Conservation (phyloP, 2,888 invertebrate genomes). For the Drosophila cracens region DNA sequence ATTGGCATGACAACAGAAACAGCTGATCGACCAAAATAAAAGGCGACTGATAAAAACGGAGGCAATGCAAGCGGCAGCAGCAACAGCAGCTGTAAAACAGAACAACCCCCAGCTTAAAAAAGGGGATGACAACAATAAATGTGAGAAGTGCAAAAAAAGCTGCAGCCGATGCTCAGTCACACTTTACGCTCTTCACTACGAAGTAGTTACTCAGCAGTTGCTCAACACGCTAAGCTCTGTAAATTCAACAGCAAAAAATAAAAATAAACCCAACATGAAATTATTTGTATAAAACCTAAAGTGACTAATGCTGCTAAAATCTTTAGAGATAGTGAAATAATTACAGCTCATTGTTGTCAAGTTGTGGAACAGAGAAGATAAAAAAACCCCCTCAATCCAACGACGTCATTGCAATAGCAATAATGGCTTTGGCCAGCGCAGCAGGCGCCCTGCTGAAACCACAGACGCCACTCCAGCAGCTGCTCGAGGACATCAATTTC, state of each 20-base stretch:
- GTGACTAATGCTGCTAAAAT: slow-evolving; percentile 16
- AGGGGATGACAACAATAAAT: slow-evolving; percentile 32
- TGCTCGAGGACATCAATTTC: slow-evolving; percentile 96
- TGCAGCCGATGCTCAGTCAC: slow-evolving; percentile 32
- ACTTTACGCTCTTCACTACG: slow-evolving; percentile 17
- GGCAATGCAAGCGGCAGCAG: slow-evolving; percentile 15
- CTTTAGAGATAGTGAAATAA: slow-evolving; percentile 61
- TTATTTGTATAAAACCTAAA: slow-evolving; percentile 2
- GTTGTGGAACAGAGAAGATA: background rate
- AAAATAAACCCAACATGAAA: slow-evolving; percentile 7
- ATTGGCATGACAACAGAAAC: slow-evolving; percentile 30
- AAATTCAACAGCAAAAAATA: slow-evolving; percentile 4
- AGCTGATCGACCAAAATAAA: slow-evolving; percentile 41
- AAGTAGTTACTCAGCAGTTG: slow-evolving; percentile 18
- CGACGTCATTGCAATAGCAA: slow-evolving; percentile 26
- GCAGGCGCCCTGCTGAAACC: slow-evolving; percentile 83
- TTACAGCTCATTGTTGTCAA: slow-evolving; percentile 7
- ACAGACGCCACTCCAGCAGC: slow-evolving; percentile 91
- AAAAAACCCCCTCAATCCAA: slow-evolving; percentile 13
- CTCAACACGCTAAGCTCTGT: slow-evolving; percentile 9
- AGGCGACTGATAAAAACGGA: slow-evolving; percentile 17
- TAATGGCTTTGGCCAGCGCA: slow-evolving; percentile 82
- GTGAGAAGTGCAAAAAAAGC: slow-evolving; percentile 41
- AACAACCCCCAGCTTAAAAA: slow-evolving; percentile 36
- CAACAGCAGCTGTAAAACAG: slow-evolving; percentile 42